Evolutionary conservation across 2,797 vertebrate genomes (phyloP).

Genomic region (Poecile montanus): DNA sequence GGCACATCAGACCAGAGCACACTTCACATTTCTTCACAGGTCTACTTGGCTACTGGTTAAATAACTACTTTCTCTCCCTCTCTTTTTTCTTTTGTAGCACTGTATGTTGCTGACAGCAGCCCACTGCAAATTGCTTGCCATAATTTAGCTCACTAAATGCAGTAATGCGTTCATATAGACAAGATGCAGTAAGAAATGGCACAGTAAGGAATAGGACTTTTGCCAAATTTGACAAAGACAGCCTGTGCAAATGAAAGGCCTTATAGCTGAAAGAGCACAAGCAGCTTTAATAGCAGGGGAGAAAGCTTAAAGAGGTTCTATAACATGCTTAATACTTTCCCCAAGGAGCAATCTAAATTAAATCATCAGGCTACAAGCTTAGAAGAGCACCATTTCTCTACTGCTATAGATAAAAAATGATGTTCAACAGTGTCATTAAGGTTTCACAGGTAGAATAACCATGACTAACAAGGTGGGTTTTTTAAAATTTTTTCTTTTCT

Average conservation of each 20-base stretch:
- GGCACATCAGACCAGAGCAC: conserved; percentile 31
- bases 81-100: conserved; percentile 12
- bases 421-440: neutral
- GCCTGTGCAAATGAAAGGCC: conserved; percentile 37
- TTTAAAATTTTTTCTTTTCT: neutral
- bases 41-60: conserved; percentile 42
- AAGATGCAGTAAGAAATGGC: neutral
- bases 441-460: neutral
- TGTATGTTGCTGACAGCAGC: neutral
- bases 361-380: neutral
- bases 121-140: conserved; percentile 17
- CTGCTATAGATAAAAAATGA: neutral
- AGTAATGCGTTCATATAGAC: neutral
- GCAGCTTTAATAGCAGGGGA: neutral
- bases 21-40: conserved; percentile 61
- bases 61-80: conserved; percentile 21
- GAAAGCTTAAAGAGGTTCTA: conserved; percentile 9
- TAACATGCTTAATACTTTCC: neutral
- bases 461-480: fast-evolving
- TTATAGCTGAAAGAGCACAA: conserved; percentile 2
- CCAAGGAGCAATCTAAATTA: neutral
- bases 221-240: conserved; percentile 49
- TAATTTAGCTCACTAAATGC: conserved; percentile 29
- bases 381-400: neutral
- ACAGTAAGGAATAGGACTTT: neutral